Conservation (phyloP, 35 echinoderm and acorn worm species). For the Diadema setosum region DNA sequence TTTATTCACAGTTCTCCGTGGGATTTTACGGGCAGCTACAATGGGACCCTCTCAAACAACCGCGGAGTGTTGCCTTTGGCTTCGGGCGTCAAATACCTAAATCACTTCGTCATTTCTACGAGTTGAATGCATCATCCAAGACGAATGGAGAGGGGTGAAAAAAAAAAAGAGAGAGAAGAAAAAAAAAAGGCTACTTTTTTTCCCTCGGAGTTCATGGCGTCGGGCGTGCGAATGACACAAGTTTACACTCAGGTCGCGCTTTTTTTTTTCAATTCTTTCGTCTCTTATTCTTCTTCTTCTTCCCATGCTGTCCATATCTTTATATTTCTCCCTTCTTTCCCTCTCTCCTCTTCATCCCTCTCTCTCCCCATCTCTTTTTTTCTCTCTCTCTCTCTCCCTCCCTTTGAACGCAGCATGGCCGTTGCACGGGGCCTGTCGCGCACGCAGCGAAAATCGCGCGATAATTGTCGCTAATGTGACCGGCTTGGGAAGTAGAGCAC, state of each 20-base stretch:
- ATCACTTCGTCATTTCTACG: conserved; percentile 2
- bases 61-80: not conserved
- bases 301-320: no score
- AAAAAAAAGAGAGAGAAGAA: not conserved
- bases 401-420: no score
- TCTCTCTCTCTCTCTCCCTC: no score
- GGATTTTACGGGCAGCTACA: conserved; percentile 12
- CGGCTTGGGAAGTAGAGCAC: not conserved
- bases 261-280: no score
- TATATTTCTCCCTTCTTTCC: no score
- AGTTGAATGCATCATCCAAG: not conserved
- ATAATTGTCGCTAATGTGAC: conserved; percentile 25
- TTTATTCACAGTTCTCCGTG: conserved; percentile 20
- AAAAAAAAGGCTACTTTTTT: not conserved
- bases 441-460: conserved; percentile 1
- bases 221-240: no score
- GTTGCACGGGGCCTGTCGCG: not conserved
- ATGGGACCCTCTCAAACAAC: conserved; percentile 11
- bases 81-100: conserved; percentile 4
- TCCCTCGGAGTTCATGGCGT: no score
- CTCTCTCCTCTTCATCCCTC: no score
- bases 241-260: no score
- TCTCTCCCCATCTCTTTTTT: no score
- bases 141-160: not conserved
- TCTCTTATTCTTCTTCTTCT: no score